Percentiles rank a stretch among this genome's conserved stretches.
Conservation (phyloP, 2,113 vertebrate species). For the Ailuropoda melanoleuca region DNA sequence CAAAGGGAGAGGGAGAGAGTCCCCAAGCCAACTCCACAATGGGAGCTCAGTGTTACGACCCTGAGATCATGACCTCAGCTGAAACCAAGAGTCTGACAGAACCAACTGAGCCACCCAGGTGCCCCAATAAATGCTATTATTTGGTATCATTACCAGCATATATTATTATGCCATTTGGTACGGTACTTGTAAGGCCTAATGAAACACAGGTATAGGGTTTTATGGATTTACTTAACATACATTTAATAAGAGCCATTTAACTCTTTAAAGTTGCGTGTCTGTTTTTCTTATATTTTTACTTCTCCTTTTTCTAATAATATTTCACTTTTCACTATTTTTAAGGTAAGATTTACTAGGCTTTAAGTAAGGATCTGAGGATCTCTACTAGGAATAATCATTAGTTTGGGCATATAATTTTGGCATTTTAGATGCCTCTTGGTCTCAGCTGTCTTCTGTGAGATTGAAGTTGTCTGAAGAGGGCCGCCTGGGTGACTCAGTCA, state of each 20-base stretch:
- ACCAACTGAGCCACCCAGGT: not conserved
- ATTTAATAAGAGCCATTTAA: not conserved
- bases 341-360: not conserved
- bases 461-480: not conserved
- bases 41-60: not conserved
- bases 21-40: not conserved
- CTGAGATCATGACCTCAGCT: not conserved
- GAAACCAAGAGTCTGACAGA: not conserved
- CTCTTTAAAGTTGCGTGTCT: not conserved
- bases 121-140: not conserved
- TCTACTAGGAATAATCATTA: not conserved
- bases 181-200: not conserved
- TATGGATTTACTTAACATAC: not conserved
- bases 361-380: not conserved
- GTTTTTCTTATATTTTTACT: not conserved
- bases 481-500: not conserved
- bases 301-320: not conserved
- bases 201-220: not conserved
- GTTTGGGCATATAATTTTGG: not conserved
- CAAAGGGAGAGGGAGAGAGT: not conserved
- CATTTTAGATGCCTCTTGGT: not conserved
- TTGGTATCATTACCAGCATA: not conserved
- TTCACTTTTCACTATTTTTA: conserved; percentile 22
- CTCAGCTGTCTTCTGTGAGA: not conserved
- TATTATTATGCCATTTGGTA: not conserved